Percentiles rank a stretch among this genome's conserved stretches.
phyloP scores from a whole-genome alignment of 2,888 invertebrate genomes.

The Diadromus collaris region DNA sequence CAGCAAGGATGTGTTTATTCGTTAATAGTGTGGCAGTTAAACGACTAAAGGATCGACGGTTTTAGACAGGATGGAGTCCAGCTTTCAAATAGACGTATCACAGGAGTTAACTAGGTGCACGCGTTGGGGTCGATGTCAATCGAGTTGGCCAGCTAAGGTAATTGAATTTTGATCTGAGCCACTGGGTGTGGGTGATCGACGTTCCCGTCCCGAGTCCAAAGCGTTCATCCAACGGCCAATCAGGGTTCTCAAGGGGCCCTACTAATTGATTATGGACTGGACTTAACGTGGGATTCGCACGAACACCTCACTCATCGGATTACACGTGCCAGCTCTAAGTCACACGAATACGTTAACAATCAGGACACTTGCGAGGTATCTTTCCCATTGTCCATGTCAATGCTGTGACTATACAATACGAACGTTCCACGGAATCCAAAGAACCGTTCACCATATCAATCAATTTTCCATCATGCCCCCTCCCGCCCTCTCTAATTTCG shows the following conservation, averaged over 20 bases:
- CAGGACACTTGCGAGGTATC: neutral
- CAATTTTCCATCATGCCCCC: neutral
- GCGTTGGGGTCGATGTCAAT: neutral
- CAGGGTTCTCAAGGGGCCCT: conserved; percentile 10
- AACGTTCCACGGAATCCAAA: neutral
- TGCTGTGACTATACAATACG: neutral
- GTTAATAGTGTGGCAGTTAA: neutral
- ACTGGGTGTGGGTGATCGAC: conserved; percentile 3
- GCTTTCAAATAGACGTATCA: neutral
- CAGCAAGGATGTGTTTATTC: neutral
- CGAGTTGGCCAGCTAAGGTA: neutral
- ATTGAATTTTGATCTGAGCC: conserved; percentile 25
- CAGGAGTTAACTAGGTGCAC: neutral
- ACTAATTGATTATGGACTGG: conserved; percentile 20
- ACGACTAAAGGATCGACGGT: neutral
- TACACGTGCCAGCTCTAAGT: neutral
- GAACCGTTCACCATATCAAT: conserved; percentile 21
- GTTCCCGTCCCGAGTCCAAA: conserved; percentile 10
- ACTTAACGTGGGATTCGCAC: neutral
- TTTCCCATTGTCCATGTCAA: neutral
- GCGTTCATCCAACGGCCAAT: conserved; percentile 8
- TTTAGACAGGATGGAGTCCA: neutral
- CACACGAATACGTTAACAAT: conserved; percentile 1
- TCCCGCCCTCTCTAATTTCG: conserved; percentile 19
- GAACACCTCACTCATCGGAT: neutral